A percentile compares a stretch with the other conserved stretches of the same genome.
These are phyloP conservation scores for Arbacia lixula DNA, from an alignment of 53 echinoderm and acorn worm genomes.

Conservation along the genomic window DNA sequence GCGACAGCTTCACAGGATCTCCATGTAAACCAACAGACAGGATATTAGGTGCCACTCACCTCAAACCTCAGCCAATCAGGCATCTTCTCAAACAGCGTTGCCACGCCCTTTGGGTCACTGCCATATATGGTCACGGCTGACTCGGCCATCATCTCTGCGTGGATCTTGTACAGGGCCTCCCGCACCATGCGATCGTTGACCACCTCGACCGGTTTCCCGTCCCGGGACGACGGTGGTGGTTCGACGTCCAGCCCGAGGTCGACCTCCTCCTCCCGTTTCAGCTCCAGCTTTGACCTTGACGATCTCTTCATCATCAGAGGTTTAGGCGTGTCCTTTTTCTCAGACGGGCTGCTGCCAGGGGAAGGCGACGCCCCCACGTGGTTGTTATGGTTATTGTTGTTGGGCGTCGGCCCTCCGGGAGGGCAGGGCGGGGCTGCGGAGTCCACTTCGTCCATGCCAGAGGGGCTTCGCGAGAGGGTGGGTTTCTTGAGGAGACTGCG, in stretches of 20 bases:
- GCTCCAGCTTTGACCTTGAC: background rate
- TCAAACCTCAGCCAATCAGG: conserved; percentile 77
- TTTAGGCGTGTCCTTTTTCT: conserved; percentile 18
- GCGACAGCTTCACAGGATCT: too few species aligned
- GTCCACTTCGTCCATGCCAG: conserved; percentile 45
- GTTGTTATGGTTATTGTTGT: conserved; percentile 14
- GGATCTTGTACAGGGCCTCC: conserved; percentile 89
- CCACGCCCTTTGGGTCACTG: conserved; percentile 64
- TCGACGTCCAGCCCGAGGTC: conserved; percentile 11
- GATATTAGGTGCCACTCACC: too few species aligned
- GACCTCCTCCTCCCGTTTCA: conserved; percentile 1
- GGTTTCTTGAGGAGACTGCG: background rate
- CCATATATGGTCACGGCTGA: conserved; percentile 78
- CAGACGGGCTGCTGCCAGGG: background rate
- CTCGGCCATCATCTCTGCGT: conserved; percentile 81
- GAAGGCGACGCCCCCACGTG: background rate
- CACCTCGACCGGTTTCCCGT: conserved; percentile 17
- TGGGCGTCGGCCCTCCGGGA: background rate
- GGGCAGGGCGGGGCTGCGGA: background rate
- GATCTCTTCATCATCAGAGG: too few species aligned
- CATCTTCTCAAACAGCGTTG: conserved; percentile 68
- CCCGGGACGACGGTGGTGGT: background rate
- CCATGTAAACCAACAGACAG: too few species aligned
- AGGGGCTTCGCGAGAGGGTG: background rate
- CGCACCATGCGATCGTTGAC: conserved; percentile 74